Evolutionary conservation across 2,888 invertebrate species (phyloP).

Genomic region (Hermaeophaga mercurialis): DNA sequence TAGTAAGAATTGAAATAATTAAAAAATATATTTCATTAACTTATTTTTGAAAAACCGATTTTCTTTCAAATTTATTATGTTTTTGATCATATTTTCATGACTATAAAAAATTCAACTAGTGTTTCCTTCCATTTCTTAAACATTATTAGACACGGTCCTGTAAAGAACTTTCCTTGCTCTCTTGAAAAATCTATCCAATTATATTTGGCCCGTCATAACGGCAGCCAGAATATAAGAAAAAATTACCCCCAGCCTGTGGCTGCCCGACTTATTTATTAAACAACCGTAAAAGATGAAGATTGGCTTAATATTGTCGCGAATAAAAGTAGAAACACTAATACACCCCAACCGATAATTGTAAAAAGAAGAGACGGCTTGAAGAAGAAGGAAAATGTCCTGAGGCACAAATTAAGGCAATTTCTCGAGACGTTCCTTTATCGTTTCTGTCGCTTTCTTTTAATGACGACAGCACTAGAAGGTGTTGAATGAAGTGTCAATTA

Average conservation of each 20-base stretch:
- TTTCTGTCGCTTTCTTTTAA: slow-evolving; percentile 11
- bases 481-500: slow-evolving; percentile 15
- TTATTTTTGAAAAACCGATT: too few species aligned
- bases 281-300: slow-evolving; percentile 30
- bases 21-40: too few species aligned
- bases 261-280: slow-evolving; percentile 33
- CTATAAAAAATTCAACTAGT: too few species aligned
- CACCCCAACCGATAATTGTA: slow-evolving; percentile 17
- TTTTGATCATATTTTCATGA: too few species aligned
- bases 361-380: not conserved
- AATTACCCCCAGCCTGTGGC: slow-evolving; percentile 9
- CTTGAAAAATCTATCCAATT: slow-evolving; percentile 24
- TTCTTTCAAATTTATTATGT: too few species aligned
- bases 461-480: not conserved
- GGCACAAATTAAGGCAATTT: slow-evolving; percentile 21
- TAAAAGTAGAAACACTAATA: slow-evolving; percentile 26
- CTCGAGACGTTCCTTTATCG: slow-evolving; percentile 13
- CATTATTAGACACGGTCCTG: not conserved
- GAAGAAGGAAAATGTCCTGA: not conserved
- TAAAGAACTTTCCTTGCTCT: not conserved
- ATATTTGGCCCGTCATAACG: slow-evolving; percentile 13
- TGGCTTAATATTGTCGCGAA: slow-evolving; percentile 25
- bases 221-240: slow-evolving; percentile 1
- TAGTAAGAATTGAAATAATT: too few species aligned
- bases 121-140: too few species aligned